Base-by-base conservation (phyloP, 2,888 invertebrate species). In the Platerodrilus igneus region DNA sequence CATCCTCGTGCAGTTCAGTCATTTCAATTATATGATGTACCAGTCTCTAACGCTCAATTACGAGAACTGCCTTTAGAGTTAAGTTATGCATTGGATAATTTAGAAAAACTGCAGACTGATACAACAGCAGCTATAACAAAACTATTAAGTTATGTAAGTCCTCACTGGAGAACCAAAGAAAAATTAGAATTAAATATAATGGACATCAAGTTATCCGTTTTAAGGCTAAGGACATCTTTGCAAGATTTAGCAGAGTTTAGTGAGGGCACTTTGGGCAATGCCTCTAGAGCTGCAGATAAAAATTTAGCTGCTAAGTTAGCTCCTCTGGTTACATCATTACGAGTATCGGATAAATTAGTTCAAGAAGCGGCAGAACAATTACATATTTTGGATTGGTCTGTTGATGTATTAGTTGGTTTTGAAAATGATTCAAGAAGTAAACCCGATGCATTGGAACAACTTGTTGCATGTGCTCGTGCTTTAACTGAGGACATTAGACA, bases 221-320 rank as follows among this genome's bases (percentile, higher is more conserved):
- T 82, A 4, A 74, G 86, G 33, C 72, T 94, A 28, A 76, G 85
- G 50, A 84, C 87, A 3, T 83, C 88, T 1, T 68, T 93, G 18
- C 86, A 88, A 63, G 91, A 93, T 71, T 78, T 93, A 41, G 80
- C 89, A 0, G 87, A 91, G 52, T 94, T 94, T 64, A 83, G 87
- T 0, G 88, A 89, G 66, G 90, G 92, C 19, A 83, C 90, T 15
- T 70, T 92, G 41, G 91, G 89, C 20, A 92, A 92, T 66, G 89
- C 91, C 4, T 79, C 82, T 23, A 79, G 81, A 62, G 86, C 86
- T 31, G 81, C 84, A 52, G 89, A 89, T 65, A 86, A 86, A 71
- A 83, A 80, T 74, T 58, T 67, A 30, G 63, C 63, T 77, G 47
- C 73, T 74, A 57, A 89, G 86, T 72, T 92, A 58, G 76, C 82